A percentile compares a stretch with the other conserved stretches of the same genome.
These are phyloP conservation scores for Fukomys damarensis DNA, from an alignment of 2,113 vertebrate genomes.

Conservation along the genomic window DNA sequence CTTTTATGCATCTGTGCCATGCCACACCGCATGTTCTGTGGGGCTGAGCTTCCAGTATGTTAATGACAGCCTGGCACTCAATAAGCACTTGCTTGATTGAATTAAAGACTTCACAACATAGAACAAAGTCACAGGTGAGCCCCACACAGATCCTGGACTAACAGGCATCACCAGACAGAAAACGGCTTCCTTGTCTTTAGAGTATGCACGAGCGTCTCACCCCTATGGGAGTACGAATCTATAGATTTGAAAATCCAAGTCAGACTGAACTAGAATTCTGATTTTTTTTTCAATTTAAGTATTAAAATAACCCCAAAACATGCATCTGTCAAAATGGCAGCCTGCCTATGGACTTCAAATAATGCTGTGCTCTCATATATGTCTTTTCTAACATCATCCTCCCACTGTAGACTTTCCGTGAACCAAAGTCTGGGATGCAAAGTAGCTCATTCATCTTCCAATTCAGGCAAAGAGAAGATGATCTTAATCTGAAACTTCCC, in stretches of 20 bases:
- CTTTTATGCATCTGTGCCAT: not conserved
- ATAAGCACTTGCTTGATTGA: not conserved
- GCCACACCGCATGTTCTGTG: not conserved
- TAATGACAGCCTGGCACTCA: not conserved
- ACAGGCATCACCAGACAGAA: slow-evolving; percentile 17
- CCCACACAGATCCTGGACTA: not conserved
- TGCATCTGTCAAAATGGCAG: slow-evolving; percentile 82
- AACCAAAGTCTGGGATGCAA: slow-evolving; percentile 63
- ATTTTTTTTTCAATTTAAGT: slow-evolving; percentile 63
- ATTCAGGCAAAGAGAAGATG: slow-evolving; percentile 63
- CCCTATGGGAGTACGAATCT: not conserved
- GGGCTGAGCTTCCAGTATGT: not conserved
- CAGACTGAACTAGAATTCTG: slow-evolving; percentile 64
- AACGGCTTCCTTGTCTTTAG: not conserved
- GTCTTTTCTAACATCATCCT: slow-evolving; percentile 58
- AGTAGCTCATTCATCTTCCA: slow-evolving; percentile 74
- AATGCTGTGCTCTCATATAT: slow-evolving; percentile 66
- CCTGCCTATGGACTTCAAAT: slow-evolving; percentile 78
- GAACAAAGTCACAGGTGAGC: not conserved
- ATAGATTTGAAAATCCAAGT: slow-evolving; percentile 63
- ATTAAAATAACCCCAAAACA: slow-evolving; percentile 75
- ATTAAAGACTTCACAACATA: not conserved
- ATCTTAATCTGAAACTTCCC: slow-evolving; percentile 71
- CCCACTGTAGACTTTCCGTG: slow-evolving; percentile 74
- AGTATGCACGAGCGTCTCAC: not conserved